Base-by-base conservation (phyloP, 2,888 invertebrate genomes). In the Calliscelio sp. region DNA sequence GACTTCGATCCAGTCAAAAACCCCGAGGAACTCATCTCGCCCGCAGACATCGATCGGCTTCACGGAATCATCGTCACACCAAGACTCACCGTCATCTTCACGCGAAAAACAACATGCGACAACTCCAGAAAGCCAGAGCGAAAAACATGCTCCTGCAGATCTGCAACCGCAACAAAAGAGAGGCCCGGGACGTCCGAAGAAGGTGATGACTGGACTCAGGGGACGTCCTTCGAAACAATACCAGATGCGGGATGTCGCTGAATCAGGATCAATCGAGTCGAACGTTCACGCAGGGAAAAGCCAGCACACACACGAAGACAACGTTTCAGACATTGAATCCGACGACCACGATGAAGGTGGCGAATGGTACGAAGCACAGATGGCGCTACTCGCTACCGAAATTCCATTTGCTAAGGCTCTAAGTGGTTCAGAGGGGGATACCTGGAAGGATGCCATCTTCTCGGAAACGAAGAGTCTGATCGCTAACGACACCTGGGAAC, bases 401-500 rank as follows among this genome's bases (percentile, higher is more conserved):
- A 24, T 78, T 59, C 61, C 66, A 14, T 46, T 73, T 35, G 22
- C 25, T 35, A 32, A 41, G 16, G 73, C 78, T 38, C 18, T 85
- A 22, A 46, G 55, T 14, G 77, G 66, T 16, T 74, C 78, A 25
- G 35, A 84, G 5, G 57, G 18, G 7, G 59, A 68, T 3, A 66
- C 84, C 20, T 86, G 84, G 81, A 61, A 71, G 10, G 70, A 82
- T n/a, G 82, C 77, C 53, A 75, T 85, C 4, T 38, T 70, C 10
- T 1, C 57, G 5, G 84, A 85, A 25, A 49, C 81, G 0, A 78
- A 63, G 22, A 81, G 82, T 35, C 65, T 86, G 0, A 49, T 86
- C 2, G 38, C 32, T 20, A 80, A 86, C 25, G 75, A 86, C n/a
- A 86, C 85, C 0, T 85, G 73, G 53, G 61, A 59, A 6, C 16